Conservation (phyloP, 2,797 vertebrate species). For the Aphelocoma californica region DNA sequence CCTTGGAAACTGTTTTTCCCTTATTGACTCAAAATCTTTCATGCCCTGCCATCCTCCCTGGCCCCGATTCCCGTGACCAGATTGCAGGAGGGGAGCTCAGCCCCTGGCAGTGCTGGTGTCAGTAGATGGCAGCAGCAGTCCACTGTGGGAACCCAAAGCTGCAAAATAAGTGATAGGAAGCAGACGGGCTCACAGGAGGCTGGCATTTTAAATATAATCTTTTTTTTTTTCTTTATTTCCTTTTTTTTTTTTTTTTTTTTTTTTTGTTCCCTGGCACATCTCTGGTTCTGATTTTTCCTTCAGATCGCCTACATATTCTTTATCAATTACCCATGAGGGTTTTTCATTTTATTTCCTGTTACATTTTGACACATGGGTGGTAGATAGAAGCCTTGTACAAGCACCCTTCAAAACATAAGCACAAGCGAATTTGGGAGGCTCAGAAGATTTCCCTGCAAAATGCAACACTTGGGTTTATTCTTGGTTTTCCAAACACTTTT, state of each 20-base stretch:
- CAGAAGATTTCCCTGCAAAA: conserved; percentile 31
- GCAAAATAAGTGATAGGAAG: neutral
- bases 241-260: neutral
- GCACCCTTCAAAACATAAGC: neutral
- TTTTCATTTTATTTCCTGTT: conserved; percentile 63
- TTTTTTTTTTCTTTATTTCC: neutral
- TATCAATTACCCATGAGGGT: conserved; percentile 53
- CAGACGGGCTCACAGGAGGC: neutral
- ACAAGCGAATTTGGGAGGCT: neutral
- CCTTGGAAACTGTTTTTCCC: neutral
- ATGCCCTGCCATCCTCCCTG: neutral
- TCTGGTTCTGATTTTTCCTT: conserved; percentile 50
- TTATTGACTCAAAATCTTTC: neutral
- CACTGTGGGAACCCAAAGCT: neutral
- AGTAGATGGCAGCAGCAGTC: conserved; percentile 76
- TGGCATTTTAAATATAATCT: conserved; percentile 27
- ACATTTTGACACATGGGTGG: neutral
- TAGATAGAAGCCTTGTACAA: neutral
- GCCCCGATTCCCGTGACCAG: no score
- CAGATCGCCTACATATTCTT: conserved; percentile 34
- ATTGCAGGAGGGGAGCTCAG: neutral
- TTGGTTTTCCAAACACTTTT: conserved; percentile 43
- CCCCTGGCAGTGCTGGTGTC: neutral
- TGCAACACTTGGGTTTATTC: neutral
- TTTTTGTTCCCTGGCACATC: neutral